Evolutionary conservation across 2,888 invertebrate genomes (phyloP), one percentile per base, ranked within the genome.

Genomic region (Crepidodera aurea): DNA sequence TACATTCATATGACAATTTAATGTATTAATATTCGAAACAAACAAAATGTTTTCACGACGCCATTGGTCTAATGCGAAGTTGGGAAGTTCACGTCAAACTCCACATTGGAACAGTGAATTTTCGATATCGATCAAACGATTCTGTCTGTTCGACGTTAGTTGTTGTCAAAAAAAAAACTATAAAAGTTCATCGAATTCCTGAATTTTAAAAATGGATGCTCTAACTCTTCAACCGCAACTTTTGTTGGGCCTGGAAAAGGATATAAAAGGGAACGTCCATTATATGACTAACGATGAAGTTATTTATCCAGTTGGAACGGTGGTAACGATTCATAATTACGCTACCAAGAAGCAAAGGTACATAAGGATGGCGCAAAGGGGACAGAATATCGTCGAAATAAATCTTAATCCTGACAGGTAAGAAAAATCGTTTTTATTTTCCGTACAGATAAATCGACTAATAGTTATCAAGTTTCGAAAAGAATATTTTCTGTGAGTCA

Each of bases 221-320:
- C 85, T 87, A 15, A 80, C 83, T 71, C 79, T 90, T 63, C 84
- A 87, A 64, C 86, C 88, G 0, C 82, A 85, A 56, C 81, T 87
- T 69, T 84, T 88, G 72, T 86, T 87, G 69, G 90, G 90, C 2
- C 79, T 91, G 16, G 84, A 85, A 56, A 88, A 88, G 12, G 84
- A 86, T 65, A 84, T 87, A 62, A 83, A 84, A 70, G 89, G 88
- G 59, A 93, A 92, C 78, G 88, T 88, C 4, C 88, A 90, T 75
- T 92, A 88, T 73, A 81, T 90, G 57, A 84, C 86, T 15, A 91
- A 90, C 74, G 86, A 90, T 19, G 92, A 93, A 75, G 85, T 93
- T 34, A 83, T 93, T 50, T 93, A 93, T 79, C 91, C 92, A 0
- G 90, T 90, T 25, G 93, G 93, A 53, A 88, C 89, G 51, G 90